These are phyloP conservation scores for Pipistrellus pygmaeus DNA, from an alignment of 2,797 vertebrate species.

Conservation along the genomic window DNA sequence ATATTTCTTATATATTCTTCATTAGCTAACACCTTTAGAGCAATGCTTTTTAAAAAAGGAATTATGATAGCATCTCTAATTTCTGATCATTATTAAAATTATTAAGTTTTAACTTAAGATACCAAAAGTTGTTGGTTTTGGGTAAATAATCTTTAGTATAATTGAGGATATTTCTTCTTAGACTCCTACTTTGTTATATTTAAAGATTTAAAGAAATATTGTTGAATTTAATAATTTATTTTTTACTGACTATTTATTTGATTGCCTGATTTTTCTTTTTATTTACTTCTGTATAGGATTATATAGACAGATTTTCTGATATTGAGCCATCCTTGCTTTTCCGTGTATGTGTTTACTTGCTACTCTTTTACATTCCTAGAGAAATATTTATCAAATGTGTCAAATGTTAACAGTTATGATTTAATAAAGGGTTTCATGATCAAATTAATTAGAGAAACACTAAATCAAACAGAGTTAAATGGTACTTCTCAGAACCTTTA, in stretches of 20 bases:
- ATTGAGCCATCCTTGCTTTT: background rate
- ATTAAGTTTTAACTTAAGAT: background rate
- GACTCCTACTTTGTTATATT: slow-evolving; percentile 2
- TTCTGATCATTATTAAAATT: slow-evolving; percentile 11
- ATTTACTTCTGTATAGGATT: background rate
- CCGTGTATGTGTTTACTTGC: background rate
- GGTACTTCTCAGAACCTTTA: background rate
- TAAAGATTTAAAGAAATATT: background rate
- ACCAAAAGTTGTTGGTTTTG: background rate
- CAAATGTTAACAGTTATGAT: background rate
- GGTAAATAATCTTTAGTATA: background rate
- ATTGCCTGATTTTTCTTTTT: background rate
- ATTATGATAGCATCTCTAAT: background rate
- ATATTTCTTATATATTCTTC: background rate
- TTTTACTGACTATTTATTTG: background rate
- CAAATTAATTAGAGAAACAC: slow-evolving; percentile 4
- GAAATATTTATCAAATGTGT: slow-evolving; percentile 2
- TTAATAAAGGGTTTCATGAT: background rate
- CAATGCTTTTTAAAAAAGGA: background rate
- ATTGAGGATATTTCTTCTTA: background rate
- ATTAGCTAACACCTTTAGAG: background rate
- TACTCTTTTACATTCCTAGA: background rate
- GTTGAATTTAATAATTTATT: background rate
- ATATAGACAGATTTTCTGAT: background rate
- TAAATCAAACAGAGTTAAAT: background rate